A percentile compares a stretch with the other conserved stretches of the same genome.
These are phyloP conservation scores for Napeogenes sylphis DNA, from an alignment of 2,888 invertebrate genomes.

Conservation along the genomic window DNA sequence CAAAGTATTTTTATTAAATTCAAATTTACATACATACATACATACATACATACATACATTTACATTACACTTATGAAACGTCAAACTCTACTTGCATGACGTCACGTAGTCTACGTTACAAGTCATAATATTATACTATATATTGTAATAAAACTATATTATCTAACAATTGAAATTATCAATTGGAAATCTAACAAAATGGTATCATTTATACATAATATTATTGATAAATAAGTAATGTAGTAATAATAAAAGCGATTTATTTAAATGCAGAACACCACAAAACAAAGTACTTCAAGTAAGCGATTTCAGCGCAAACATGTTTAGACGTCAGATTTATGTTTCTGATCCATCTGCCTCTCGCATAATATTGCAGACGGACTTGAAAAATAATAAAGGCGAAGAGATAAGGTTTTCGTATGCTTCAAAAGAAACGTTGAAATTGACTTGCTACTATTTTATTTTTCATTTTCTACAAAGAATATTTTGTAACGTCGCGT, in stretches of 20 bases:
- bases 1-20: too few relatives aligned
- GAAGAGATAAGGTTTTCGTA: slow-evolving; percentile 64
- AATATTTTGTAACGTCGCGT: slow-evolving; percentile 2
- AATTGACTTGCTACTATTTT: slow-evolving; percentile 60
- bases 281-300: slow-evolving; percentile 42
- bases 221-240: slow-evolving; percentile 1
- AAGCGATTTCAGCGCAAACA: slow-evolving; percentile 58
- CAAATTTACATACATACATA: too few relatives aligned
- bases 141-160: too few relatives aligned
- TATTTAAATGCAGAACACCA: slow-evolving; percentile 29
- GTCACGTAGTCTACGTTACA: too few relatives aligned
- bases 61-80: too few relatives aligned
- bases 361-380: slow-evolving; percentile 71
- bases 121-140: too few relatives aligned
- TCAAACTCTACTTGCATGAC: too few relatives aligned
- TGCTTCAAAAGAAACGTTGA: slow-evolving; percentile 54
- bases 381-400: slow-evolving; percentile 72
- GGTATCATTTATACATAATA: too few relatives aligned
- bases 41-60: too few relatives aligned
- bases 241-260: slow-evolving; percentile 15
- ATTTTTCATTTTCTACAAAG: slow-evolving; percentile 56
- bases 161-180: too few relatives aligned
- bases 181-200: too few relatives aligned
- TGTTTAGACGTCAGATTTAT: slow-evolving; percentile 71
- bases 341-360: slow-evolving; percentile 71